These are phyloP conservation scores for Anthophora plumipes DNA, from an alignment of 2,888 invertebrate species.

Conservation along the genomic window DNA sequence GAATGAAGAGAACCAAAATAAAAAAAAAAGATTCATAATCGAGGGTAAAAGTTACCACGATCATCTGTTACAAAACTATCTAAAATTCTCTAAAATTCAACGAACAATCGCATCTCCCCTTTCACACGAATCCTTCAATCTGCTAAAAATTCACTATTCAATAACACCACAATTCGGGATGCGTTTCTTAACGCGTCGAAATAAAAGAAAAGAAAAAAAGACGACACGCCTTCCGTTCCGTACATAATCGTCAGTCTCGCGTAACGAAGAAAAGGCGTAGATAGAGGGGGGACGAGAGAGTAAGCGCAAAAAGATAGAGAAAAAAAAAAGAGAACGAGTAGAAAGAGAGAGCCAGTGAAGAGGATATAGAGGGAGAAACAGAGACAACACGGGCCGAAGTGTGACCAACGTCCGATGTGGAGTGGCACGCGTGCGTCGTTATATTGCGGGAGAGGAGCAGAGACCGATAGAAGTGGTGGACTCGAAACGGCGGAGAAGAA, in stretches of 20 bases:
- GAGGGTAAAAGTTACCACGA: too few relatives aligned
- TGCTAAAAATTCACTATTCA: too few relatives aligned
- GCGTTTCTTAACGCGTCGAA: slow-evolving; percentile 6
- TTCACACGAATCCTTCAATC: too few relatives aligned
- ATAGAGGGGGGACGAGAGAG: not conserved
- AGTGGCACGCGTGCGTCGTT: slow-evolving; percentile 62
- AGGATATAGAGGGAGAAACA: slow-evolving; percentile 4
- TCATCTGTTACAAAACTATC: too few relatives aligned
- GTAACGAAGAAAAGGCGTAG: not conserved
- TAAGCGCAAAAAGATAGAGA: not conserved
- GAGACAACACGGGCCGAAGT: slow-evolving; percentile 28
- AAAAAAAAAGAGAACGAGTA: not conserved
- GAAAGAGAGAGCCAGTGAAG: not conserved
- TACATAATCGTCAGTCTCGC: not conserved
- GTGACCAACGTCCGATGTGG: slow-evolving; percentile 57
- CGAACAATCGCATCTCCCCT: too few relatives aligned
- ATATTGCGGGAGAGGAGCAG: slow-evolving; percentile 49
- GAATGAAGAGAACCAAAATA: too few relatives aligned
- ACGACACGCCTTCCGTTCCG: slow-evolving; percentile 37
- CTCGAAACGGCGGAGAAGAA: slow-evolving; percentile 43
- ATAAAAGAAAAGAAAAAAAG: too few relatives aligned
- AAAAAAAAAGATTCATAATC: too few relatives aligned
- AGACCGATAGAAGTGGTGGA: slow-evolving; percentile 40
- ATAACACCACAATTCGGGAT: too few relatives aligned
- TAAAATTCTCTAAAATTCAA: too few relatives aligned